Conservation (phyloP, 2,888 invertebrate species). For the Melieria omissa region DNA sequence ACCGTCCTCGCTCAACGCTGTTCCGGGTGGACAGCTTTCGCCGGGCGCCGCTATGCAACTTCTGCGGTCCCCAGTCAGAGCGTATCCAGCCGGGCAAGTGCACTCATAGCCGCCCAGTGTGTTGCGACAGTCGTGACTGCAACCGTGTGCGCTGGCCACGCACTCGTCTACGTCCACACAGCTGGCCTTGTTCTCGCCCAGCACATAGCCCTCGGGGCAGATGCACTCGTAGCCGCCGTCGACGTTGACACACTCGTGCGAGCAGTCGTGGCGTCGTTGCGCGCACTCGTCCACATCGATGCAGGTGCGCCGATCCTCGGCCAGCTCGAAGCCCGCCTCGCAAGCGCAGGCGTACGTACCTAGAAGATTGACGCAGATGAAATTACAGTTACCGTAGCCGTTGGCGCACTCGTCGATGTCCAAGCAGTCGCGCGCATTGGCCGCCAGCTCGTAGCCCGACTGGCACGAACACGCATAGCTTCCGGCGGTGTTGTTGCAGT, state of each 20-base stretch:
- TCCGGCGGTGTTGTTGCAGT: slow-evolving; percentile 69
- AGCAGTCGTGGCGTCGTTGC: slow-evolving; percentile 65
- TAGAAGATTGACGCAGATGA: slow-evolving; percentile 71
- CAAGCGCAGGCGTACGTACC: slow-evolving; percentile 69
- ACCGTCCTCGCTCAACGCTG: slow-evolving; percentile 42
- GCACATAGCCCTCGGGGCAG: slow-evolving; percentile 69
- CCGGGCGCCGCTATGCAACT: slow-evolving; percentile 63
- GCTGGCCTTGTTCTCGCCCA: slow-evolving; percentile 55
- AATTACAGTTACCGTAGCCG: slow-evolving; percentile 70
- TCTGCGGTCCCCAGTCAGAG: slow-evolving; percentile 58
- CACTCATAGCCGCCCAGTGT: slow-evolving; percentile 70
- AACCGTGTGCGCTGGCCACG: slow-evolving; percentile 49
- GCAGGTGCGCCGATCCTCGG: slow-evolving; percentile 62
- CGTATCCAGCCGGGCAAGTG: slow-evolving; percentile 66
- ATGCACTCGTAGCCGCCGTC: slow-evolving; percentile 70
- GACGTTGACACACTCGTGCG: slow-evolving; percentile 69
- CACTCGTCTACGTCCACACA: slow-evolving; percentile 65
- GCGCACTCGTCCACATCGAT: slow-evolving; percentile 68
- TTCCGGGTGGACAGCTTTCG: slow-evolving; percentile 59
- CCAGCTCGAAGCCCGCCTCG: slow-evolving; percentile 64
- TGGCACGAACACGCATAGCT: slow-evolving; percentile 69
- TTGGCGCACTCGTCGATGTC: slow-evolving; percentile 71
- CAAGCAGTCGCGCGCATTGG: slow-evolving; percentile 61
- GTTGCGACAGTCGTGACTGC: slow-evolving; percentile 64
- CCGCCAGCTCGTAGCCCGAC: slow-evolving; percentile 62